These are phyloP conservation scores for Leucosticte australis DNA, from an alignment of 2,113 vertebrate species.

Conservation along the genomic window DNA sequence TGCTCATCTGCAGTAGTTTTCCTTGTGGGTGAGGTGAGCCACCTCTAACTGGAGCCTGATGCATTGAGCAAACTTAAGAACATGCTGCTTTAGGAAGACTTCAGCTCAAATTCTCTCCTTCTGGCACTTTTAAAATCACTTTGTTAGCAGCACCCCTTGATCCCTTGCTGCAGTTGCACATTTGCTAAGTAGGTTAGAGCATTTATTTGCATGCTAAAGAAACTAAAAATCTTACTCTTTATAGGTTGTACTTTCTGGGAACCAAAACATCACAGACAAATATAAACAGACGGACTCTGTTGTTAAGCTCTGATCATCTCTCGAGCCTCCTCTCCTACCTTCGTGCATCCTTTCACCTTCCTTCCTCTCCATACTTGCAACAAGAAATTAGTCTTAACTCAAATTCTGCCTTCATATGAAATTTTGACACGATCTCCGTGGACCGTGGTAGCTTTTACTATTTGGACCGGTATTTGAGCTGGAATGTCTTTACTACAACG, in stretches of 20 bases:
- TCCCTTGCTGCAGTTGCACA: background rate
- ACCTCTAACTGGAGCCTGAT: background rate
- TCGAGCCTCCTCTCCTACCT: background rate
- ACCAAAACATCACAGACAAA: background rate
- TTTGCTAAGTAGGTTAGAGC: too few species aligned
- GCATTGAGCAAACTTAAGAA: constrained; percentile 16
- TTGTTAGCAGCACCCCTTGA: background rate
- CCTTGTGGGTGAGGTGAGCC: background rate
- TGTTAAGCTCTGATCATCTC: background rate
- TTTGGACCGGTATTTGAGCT: too few species aligned
- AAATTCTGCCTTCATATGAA: background rate
- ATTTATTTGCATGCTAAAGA: background rate
- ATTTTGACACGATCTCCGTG: background rate
- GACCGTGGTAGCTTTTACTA: background rate
- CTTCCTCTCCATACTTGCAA: background rate
- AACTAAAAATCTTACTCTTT: background rate
- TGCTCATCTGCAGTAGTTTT: background rate
- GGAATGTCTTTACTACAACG: accelerated
- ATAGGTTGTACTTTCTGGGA: background rate
- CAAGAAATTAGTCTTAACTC: background rate
- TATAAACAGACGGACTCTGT: accelerated
- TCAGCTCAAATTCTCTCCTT: background rate
- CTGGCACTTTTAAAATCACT: background rate
- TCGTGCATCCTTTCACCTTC: background rate
- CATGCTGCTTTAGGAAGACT: background rate